phyloP scores from a whole-genome alignment of 2,113 vertebrate genomes.

The Osmerus mordax region DNA sequence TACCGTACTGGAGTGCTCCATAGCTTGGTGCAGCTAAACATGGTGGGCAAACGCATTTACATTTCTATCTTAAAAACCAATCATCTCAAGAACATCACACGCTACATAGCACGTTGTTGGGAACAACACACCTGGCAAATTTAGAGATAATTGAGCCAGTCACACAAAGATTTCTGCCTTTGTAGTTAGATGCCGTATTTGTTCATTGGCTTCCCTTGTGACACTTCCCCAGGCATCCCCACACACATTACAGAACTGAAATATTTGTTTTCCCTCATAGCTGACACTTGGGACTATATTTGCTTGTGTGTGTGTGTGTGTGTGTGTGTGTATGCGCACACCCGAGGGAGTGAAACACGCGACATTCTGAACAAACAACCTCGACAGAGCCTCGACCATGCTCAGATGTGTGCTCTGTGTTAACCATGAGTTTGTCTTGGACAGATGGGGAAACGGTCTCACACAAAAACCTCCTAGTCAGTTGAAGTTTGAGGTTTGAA shows the following conservation, averaged over 20 bases:
- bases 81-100: neutral
- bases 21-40: neutral
- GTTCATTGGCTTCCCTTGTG: constrained; percentile 5
- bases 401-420: neutral
- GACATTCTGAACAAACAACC: neutral
- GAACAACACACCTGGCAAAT: too few relatives aligned
- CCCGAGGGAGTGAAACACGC: neutral
- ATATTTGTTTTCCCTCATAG: constrained; percentile 45
- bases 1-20: too few relatives aligned
- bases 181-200: too few relatives aligned
- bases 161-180: too few relatives aligned
- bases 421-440: neutral
- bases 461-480: neutral
- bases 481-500: too few relatives aligned
- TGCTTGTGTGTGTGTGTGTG: neutral
- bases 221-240: constrained; percentile 20
- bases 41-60: neutral
- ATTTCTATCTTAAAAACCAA: neutral
- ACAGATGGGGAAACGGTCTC: neutral
- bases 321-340: too few relatives aligned
- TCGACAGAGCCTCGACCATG: neutral
- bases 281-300: constrained; percentile 42
- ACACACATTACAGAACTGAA: constrained; percentile 24
- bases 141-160: too few relatives aligned
- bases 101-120: too few relatives aligned